phyloP scores from a whole-genome alignment of 2,888 invertebrate genomes.

The Carabus problematicus region DNA sequence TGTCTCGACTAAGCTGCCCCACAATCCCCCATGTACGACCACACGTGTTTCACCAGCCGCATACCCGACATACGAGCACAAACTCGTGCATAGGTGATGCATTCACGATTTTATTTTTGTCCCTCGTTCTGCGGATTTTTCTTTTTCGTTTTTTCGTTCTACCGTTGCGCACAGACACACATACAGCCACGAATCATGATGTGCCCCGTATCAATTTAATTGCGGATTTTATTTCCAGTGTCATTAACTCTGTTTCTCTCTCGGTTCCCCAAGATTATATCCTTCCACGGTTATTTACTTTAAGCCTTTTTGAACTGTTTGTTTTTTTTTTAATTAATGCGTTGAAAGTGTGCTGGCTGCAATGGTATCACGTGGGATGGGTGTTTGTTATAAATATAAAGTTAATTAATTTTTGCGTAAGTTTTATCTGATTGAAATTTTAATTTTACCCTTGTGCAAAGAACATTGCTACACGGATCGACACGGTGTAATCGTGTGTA shows the following conservation, averaged over 20 bases:
- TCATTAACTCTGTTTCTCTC: slow-evolving; percentile 15
- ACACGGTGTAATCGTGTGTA: too few relatives aligned
- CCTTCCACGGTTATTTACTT: slow-evolving; percentile 9
- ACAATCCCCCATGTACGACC: background rate
- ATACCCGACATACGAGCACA: background rate
- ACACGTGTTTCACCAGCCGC: slow-evolving; percentile 5
- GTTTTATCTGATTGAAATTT: slow-evolving; percentile 28
- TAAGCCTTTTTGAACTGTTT: slow-evolving; percentile 1
- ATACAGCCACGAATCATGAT: slow-evolving; percentile 3
- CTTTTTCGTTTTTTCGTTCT: slow-evolving; percentile 9
- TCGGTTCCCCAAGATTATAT: slow-evolving; percentile 10
- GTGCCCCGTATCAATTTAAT: slow-evolving; percentile 31
- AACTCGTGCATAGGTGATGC: slow-evolving; percentile 32
- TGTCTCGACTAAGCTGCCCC: background rate
- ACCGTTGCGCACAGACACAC: background rate
- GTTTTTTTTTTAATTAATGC: slow-evolving; percentile 9
- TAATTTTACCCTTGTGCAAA: slow-evolving; percentile 11
- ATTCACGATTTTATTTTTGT: slow-evolving; percentile 40
- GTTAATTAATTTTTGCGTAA: slow-evolving; percentile 30
- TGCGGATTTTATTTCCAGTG: slow-evolving; percentile 32
- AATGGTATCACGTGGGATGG: too few relatives aligned
- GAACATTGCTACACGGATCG: too few relatives aligned
- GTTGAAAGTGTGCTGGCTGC: too few relatives aligned
- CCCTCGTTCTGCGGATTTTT: slow-evolving; percentile 15
- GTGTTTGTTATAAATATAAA: slow-evolving; percentile 13